Evolutionary conservation across 2,888 invertebrate genomes (phyloP).

Genomic region (Cheilosia soror): DNA sequence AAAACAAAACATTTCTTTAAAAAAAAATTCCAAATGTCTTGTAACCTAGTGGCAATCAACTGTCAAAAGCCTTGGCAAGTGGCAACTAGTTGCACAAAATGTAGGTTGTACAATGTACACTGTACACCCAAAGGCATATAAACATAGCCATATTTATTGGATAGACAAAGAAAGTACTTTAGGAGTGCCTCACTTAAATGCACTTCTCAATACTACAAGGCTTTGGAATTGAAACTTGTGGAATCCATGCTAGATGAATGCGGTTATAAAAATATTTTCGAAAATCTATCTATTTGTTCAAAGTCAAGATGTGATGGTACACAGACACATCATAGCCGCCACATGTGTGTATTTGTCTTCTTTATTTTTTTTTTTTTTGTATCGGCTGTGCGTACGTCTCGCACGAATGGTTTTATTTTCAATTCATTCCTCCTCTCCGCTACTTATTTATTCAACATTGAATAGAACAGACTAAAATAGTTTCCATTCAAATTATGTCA

Average conservation of each 20-base stretch:
- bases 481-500: slow-evolving; percentile 60
- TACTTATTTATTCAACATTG: slow-evolving; percentile 23
- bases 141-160: not conserved
- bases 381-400: slow-evolving; percentile 5
- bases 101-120: slow-evolving; percentile 23
- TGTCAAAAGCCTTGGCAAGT: slow-evolving; percentile 2
- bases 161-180: not conserved
- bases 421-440: not conserved
- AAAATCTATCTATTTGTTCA: slow-evolving; percentile 24
- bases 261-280: slow-evolving; percentile 20
- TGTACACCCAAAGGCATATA: slow-evolving; percentile 15
- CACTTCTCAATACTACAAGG: not conserved
- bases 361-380: not conserved
- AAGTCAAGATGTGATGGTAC: slow-evolving; percentile 22
- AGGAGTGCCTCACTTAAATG: slow-evolving; percentile 3
- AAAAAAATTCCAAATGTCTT: slow-evolving; percentile 20
- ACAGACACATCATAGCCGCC: not conserved
- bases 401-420: slow-evolving; percentile 51
- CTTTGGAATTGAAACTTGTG: not conserved
- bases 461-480: slow-evolving; percentile 32
- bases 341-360: not conserved
- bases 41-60: not conserved
- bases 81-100: slow-evolving; percentile 22
- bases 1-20: slow-evolving; percentile 10
- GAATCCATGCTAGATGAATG: slow-evolving; percentile 11